Evolutionary conservation across 2,797 vertebrate species (phyloP).

Genomic region (Alauda arvensis): DNA sequence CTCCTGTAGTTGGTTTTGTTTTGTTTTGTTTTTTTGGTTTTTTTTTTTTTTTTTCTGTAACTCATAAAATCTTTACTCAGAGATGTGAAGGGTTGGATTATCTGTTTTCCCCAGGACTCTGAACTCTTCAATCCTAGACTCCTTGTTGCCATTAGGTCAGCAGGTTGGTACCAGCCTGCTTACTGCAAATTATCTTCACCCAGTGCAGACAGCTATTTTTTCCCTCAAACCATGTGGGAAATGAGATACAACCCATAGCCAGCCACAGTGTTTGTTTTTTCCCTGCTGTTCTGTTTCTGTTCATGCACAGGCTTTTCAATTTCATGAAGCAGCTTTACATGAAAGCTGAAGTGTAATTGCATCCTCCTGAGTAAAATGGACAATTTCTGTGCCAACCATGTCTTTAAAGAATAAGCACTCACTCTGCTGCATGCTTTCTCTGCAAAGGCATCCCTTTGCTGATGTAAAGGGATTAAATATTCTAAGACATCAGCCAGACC

Average conservation of each 20-base stretch:
- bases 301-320: conserved; percentile 16
- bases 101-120: not conserved
- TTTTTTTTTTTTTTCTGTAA: not conserved
- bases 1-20: too few species aligned
- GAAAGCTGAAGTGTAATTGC: conserved; percentile 47
- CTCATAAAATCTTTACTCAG: not conserved
- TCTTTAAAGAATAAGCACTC: conserved; percentile 31
- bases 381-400: conserved; percentile 31
- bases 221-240: conserved; percentile 29
- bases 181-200: not conserved
- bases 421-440: not conserved
- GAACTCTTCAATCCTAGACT: not conserved
- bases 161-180: not conserved
- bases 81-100: not conserved
- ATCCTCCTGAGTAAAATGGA: conserved; percentile 45
- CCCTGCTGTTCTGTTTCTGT: conserved; percentile 31
- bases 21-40: not conserved
- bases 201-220: conserved; percentile 18
- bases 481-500: not conserved
- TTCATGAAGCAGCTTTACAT: conserved; percentile 38
- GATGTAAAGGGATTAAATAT: conserved; percentile 32
- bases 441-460: not conserved
- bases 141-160: not conserved
- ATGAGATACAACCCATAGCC: conserved; percentile 36
- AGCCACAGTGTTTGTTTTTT: not conserved